phyloP scores from a whole-genome alignment of 2,888 invertebrate species.

The Tuta absoluta region DNA sequence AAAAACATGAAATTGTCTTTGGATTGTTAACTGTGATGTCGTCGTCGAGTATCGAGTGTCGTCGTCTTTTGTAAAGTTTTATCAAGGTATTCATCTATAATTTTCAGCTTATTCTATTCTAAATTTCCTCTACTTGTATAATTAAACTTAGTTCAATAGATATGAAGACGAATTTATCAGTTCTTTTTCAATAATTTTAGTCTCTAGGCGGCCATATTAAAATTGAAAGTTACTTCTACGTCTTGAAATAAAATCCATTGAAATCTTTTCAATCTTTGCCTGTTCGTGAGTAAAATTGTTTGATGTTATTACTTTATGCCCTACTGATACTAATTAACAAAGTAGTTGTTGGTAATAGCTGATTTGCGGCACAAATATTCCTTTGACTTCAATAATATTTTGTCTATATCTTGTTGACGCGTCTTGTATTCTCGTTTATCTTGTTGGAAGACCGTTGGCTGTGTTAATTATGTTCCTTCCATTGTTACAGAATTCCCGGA shows the following conservation, averaged over 20 bases:
- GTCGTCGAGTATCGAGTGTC: constrained; percentile 77
- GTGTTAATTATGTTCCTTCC: constrained; percentile 35
- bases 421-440: constrained; percentile 54
- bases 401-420: constrained; percentile 69
- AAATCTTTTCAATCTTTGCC: constrained; percentile 57
- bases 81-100: constrained; percentile 65
- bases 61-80: constrained; percentile 78
- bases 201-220: constrained; percentile 72
- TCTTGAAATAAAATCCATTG: constrained; percentile 55
- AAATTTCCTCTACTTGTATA: not conserved
- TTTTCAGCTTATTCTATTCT: constrained; percentile 28
- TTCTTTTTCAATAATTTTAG: not conserved
- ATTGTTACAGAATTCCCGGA: constrained; percentile 73
- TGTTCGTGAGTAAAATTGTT: constrained; percentile 33
- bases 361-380: constrained; percentile 13
- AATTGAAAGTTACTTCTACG: constrained; percentile 55
- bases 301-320: not conserved
- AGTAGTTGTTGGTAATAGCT: not conserved
- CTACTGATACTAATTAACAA: not conserved
- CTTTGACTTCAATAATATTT: constrained; percentile 22
- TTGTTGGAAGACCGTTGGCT: constrained; percentile 35
- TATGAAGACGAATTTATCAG: not conserved
- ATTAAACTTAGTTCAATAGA: not conserved
- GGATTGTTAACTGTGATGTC: constrained; percentile 66
- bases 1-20: constrained; percentile 31